Conservation (phyloP, 2,113 vertebrate species). For the Isurus oxyrinchus region DNA sequence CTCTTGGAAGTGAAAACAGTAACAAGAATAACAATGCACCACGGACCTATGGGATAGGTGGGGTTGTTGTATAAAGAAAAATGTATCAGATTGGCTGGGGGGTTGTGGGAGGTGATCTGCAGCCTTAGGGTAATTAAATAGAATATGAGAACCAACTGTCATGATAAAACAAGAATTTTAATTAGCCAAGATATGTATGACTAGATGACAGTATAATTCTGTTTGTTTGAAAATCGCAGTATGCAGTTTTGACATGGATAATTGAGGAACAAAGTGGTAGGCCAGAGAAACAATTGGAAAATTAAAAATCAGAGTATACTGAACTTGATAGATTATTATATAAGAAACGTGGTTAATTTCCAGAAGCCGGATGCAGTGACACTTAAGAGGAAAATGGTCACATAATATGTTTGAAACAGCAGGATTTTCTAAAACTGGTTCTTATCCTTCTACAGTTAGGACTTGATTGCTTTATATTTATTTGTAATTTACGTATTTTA, state of each 20-base stretch:
- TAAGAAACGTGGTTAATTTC: neutral
- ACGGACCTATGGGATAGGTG: slow-evolving; percentile 46
- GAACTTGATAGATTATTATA: neutral
- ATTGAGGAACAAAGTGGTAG: neutral
- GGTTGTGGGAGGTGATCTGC: neutral
- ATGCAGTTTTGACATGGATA: neutral
- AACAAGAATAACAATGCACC: slow-evolving; percentile 49
- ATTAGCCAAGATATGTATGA: neutral
- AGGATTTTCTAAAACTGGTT: neutral
- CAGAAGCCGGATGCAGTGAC: neutral
- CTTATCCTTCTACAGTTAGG: neutral
- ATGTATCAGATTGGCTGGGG: neutral
- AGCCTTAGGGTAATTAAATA: neutral
- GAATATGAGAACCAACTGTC: too few relatives aligned
- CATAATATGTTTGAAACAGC: neutral
- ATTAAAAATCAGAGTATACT: neutral
- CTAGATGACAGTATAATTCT: neutral
- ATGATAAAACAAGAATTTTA: neutral
- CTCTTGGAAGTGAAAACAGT: slow-evolving; percentile 48
- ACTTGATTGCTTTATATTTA: neutral
- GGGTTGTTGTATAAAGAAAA: slow-evolving; percentile 39
- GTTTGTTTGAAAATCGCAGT: neutral
- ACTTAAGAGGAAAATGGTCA: neutral
- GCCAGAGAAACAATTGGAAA: neutral
- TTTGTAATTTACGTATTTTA: neutral